phyloP scores from a whole-genome alignment of 2,797 vertebrate genomes.

The Sibirionetta formosa region DNA sequence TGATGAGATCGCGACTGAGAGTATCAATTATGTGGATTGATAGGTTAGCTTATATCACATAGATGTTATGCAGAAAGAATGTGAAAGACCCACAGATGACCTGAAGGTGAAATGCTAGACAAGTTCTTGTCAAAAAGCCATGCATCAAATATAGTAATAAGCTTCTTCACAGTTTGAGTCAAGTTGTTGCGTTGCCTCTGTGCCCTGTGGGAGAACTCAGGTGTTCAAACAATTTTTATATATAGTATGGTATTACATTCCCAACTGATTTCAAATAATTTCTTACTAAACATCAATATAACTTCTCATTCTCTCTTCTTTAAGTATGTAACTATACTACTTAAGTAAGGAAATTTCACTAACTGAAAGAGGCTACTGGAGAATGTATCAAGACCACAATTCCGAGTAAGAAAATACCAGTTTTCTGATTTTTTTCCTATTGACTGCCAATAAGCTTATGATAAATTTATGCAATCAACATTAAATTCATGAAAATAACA shows the following conservation, averaged over 20 bases:
- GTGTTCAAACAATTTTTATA: not conserved
- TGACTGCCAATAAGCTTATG: not conserved
- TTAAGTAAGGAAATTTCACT: not conserved
- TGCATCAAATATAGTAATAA: rapidly evolving
- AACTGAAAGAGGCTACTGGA: not conserved
- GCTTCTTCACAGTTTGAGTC: not conserved
- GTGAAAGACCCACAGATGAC: not conserved
- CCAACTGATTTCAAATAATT: not conserved
- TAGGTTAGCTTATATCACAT: not conserved
- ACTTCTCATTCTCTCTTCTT: not conserved
- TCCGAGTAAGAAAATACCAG: not conserved
- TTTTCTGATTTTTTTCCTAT: not conserved
- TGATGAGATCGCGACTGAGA: not conserved
- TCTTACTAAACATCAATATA: constrained; percentile 13
- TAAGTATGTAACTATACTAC: not conserved
- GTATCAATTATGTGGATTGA: not conserved
- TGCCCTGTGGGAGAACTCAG: not conserved
- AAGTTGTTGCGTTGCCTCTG: not conserved
- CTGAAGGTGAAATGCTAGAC: not conserved
- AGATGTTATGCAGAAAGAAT: not conserved
- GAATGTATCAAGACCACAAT: not conserved
- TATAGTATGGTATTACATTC: not conserved
- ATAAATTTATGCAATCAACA: not conserved
- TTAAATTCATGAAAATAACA: not conserved
- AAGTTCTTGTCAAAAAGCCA: not conserved